phyloP scores from a whole-genome alignment of 2,797 vertebrate genomes.

The Characodon lateralis region DNA sequence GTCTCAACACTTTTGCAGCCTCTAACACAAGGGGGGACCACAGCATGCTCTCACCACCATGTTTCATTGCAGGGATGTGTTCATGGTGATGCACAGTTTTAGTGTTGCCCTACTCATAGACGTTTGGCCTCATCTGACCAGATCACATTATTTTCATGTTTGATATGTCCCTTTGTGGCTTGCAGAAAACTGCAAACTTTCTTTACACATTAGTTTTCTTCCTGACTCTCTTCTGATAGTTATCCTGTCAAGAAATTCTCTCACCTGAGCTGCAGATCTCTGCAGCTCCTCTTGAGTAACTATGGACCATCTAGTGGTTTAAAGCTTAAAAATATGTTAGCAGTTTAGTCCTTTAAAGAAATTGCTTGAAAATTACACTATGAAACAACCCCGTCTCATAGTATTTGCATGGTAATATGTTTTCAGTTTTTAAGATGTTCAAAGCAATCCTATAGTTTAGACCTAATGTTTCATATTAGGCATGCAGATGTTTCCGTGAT shows the following conservation, averaged over 20 bases:
- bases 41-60: not conserved
- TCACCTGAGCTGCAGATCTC: not conserved
- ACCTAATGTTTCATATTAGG: not conserved
- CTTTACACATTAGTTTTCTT: not conserved
- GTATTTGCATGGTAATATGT: no score
- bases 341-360: not conserved
- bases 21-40: not conserved
- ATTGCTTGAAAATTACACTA: not conserved
- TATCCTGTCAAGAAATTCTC: not conserved
- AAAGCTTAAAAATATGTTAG: not conserved
- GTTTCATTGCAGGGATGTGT: not conserved
- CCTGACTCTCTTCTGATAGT: not conserved
- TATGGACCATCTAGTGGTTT: no score
- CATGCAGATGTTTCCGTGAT: not conserved
- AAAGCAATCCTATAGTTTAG: no score
- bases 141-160: not conserved
- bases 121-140: not conserved
- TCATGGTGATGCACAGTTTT: not conserved
- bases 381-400: no score
- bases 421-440: no score
- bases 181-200: not conserved
- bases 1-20: not conserved
- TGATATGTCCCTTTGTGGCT: not conserved
- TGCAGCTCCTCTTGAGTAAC: not conserved
- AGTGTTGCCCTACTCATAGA: not conserved